Conservation (phyloP, 2,797 vertebrate species). For the Siniperca obscura region DNA sequence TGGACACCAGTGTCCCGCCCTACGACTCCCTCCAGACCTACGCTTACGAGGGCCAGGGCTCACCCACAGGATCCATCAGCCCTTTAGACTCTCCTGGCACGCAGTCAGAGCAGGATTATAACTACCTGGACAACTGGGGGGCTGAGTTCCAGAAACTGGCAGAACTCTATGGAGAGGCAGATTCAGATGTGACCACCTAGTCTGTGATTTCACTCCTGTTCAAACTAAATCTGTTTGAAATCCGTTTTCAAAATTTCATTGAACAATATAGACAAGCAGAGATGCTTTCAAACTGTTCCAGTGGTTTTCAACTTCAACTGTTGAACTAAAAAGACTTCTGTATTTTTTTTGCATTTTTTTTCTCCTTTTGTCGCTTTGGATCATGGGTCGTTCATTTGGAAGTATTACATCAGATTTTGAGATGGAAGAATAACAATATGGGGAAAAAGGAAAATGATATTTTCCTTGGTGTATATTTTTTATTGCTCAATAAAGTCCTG, state of each 20-base stretch:
- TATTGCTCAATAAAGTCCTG: slow-evolving; percentile 95
- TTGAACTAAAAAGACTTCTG: slow-evolving; percentile 89
- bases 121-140: slow-evolving; percentile 95
- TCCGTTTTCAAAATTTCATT: slow-evolving; percentile 68
- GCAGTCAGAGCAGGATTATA: slow-evolving; percentile 94
- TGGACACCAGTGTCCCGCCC: slow-evolving; percentile 92
- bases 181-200: slow-evolving; percentile 93
- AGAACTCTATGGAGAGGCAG: slow-evolving; percentile 93
- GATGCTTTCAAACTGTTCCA: slow-evolving; percentile 82
- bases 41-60: slow-evolving; percentile 96
- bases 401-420: slow-evolving; percentile 85
- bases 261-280: slow-evolving; percentile 68
- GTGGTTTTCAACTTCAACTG: slow-evolving; percentile 84
- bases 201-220: slow-evolving; percentile 61
- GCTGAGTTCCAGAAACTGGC: slow-evolving; percentile 95
- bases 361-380: slow-evolving; percentile 84
- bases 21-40: slow-evolving; percentile 99
- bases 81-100: slow-evolving; percentile 91
- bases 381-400: slow-evolving; percentile 86
- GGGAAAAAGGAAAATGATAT: slow-evolving; percentile 85
- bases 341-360: slow-evolving; percentile 71
- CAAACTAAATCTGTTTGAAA: slow-evolving; percentile 72
- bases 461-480: slow-evolving; percentile 99
- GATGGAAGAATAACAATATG: slow-evolving; percentile 82
- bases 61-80: slow-evolving; percentile 93